These are phyloP conservation scores for Pao palembangensis DNA, from an alignment of 2,113 vertebrate genomes.

Conservation along the genomic window DNA sequence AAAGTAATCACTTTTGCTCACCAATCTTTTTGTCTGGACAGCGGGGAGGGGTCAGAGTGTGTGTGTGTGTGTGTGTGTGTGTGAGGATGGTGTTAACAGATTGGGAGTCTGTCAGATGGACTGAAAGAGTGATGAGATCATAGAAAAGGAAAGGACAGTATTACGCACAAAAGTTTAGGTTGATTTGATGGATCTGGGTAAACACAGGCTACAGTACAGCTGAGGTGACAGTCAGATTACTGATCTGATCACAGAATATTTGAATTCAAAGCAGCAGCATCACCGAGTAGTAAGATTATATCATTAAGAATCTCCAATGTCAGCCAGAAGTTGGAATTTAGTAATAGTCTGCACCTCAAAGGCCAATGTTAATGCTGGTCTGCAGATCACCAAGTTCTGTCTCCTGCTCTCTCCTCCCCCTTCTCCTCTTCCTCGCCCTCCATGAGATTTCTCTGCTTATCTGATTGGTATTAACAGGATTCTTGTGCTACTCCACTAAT, in stretches of 20 bases:
- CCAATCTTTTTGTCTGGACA: conserved; percentile 71
- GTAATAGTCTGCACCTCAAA: too few relatives aligned
- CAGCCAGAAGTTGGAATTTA: too few relatives aligned
- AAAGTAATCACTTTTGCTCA: conserved; percentile 90
- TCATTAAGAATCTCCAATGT: neutral
- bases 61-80: neutral
- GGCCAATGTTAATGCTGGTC: too few relatives aligned
- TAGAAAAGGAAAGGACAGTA: too few relatives aligned
- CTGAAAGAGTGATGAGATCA: too few relatives aligned
- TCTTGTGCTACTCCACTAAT: conserved; percentile 72
- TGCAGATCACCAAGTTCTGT: neutral
- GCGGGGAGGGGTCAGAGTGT: conserved; percentile 12
- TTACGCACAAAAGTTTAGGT: too few relatives aligned
- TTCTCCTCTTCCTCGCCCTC: conserved; percentile 22
- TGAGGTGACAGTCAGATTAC: too few relatives aligned
- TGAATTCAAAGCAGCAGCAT: neutral
- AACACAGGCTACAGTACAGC: too few relatives aligned
- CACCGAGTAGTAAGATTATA: neutral
- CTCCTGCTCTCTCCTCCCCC: conserved; percentile 19
- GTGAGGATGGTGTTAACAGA: conserved; percentile 16
- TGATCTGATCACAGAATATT: neutral
- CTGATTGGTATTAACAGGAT: conserved; percentile 75
- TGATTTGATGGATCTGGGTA: too few relatives aligned
- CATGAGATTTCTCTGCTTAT: conserved; percentile 51
- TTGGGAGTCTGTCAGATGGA: conserved; percentile 15